A percentile compares a stretch with the other conserved stretches of the same genome.
Conservation (phyloP, 2,113 vertebrate species). For the Vireo altiloquus region DNA sequence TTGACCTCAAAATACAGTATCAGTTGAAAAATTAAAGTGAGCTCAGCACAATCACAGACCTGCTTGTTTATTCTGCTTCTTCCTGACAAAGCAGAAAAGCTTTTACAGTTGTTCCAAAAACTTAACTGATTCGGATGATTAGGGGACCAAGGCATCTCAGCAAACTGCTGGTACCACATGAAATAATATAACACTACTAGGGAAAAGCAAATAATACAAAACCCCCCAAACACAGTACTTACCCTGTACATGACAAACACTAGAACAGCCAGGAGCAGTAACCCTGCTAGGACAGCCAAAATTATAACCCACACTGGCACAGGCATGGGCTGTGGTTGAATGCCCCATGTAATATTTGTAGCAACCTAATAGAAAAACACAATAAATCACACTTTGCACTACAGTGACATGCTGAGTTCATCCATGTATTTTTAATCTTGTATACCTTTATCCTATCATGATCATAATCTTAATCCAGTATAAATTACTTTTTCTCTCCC, state of each 20-base stretch:
- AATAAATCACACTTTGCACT: background rate
- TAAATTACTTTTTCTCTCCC: background rate
- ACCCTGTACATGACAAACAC: slow-evolving; percentile 98
- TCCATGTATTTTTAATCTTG: background rate
- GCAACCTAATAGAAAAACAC: slow-evolving; percentile 76
- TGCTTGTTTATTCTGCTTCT: background rate
- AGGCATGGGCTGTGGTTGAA: slow-evolving; percentile 74
- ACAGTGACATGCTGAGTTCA: background rate
- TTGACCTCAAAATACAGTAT: background rate
- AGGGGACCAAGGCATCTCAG: background rate
- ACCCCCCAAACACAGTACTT: background rate
- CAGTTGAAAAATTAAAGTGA: background rate
- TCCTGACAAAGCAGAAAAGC: background rate
- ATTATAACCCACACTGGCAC: slow-evolving; percentile 95
- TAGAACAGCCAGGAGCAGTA: slow-evolving; percentile 89
- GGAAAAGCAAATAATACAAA: background rate
- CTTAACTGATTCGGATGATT: background rate
- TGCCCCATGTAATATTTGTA: slow-evolving; percentile 89
- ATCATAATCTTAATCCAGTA: background rate
- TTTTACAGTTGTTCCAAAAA: background rate
- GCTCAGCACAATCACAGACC: background rate
- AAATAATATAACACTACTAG: background rate
- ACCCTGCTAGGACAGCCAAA: slow-evolving; percentile 89
- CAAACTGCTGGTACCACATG: background rate
- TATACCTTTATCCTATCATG: background rate